A percentile compares a stretch with the other conserved stretches of the same genome.
Evolutionary conservation across 2,113 vertebrate species (phyloP).

Genomic region (Onychostruthus taczanowskii): DNA sequence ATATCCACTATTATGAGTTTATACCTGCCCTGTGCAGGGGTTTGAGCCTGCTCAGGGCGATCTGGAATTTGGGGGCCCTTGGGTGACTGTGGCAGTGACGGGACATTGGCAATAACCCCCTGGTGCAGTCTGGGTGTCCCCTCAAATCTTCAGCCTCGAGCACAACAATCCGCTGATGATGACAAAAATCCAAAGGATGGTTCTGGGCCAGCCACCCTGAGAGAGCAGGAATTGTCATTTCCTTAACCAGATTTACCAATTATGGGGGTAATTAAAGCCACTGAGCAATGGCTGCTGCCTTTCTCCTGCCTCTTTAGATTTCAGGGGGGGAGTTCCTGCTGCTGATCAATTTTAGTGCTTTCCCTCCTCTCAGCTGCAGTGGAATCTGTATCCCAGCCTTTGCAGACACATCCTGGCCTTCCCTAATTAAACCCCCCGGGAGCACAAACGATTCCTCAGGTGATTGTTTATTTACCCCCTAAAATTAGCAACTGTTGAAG

Average conservation of each 20-base stretch:
- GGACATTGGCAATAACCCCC: neutral
- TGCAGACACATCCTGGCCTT: neutral
- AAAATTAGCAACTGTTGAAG: neutral
- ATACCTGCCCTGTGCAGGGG: neutral
- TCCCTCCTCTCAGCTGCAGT: neutral
- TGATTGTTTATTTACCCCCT: neutral
- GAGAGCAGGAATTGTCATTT: neutral
- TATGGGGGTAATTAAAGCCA: neutral
- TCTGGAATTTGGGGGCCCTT: neutral
- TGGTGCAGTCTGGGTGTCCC: neutral
- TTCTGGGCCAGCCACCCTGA: neutral
- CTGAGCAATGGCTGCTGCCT: neutral
- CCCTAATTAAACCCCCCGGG: neutral
- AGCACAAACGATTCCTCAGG: neutral
- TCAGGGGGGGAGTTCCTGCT: accelerated
- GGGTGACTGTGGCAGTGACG: neutral
- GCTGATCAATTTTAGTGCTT: neutral
- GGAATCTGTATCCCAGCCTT: neutral
- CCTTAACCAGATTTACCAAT: neutral
- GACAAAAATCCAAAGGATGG: neutral
- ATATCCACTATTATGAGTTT: neutral
- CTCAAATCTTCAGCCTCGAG: neutral
- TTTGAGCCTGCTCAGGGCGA: too few species aligned
- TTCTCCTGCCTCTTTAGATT: neutral
- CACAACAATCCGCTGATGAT: neutral